Evolutionary conservation across 2,113 vertebrate genomes (phyloP).

Genomic region (Nannobrachium achirus): DNA sequence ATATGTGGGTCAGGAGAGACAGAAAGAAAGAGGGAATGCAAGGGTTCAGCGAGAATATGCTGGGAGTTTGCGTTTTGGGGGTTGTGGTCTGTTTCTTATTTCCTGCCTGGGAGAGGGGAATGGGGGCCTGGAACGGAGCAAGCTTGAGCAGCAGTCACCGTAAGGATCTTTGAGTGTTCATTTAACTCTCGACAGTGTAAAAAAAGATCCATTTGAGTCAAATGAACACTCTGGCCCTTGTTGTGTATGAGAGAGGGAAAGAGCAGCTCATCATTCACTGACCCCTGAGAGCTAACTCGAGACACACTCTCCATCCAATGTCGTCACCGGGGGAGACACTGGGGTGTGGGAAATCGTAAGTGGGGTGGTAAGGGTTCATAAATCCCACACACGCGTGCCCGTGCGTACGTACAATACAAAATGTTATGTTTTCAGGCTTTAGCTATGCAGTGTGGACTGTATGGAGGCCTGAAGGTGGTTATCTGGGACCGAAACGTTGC

Average conservation of each 20-base stretch:
- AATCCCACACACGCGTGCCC: constrained; percentile 38
- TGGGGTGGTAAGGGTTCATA: constrained; percentile 47
- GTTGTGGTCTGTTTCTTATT: constrained; percentile 64
- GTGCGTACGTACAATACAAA: constrained; percentile 29
- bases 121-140: constrained; percentile 25
- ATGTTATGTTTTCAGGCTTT: background rate
- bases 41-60: constrained; percentile 19
- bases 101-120: constrained; percentile 46
- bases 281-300: constrained; percentile 35
- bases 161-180: too few species aligned
- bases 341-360: constrained; percentile 58
- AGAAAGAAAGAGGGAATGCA: constrained; percentile 2
- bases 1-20: background rate
- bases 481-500: too few species aligned
- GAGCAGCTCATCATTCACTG: constrained; percentile 39
- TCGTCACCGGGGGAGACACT: constrained; percentile 52
- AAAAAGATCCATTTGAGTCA: too few species aligned
- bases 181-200: too few species aligned
- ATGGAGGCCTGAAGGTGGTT: too few species aligned
- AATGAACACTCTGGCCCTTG: too few species aligned
- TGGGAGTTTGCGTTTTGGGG: constrained; percentile 35
- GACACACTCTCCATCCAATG: constrained; percentile 12
- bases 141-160: too few species aligned
- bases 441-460: background rate
- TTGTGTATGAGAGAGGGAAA: constrained; percentile 9